Percentiles rank a stretch among this genome's conserved stretches.
These are phyloP conservation scores for Steinernema scapterisci DNA, from an alignment of 2,888 invertebrate species.

Conservation along the genomic window DNA sequence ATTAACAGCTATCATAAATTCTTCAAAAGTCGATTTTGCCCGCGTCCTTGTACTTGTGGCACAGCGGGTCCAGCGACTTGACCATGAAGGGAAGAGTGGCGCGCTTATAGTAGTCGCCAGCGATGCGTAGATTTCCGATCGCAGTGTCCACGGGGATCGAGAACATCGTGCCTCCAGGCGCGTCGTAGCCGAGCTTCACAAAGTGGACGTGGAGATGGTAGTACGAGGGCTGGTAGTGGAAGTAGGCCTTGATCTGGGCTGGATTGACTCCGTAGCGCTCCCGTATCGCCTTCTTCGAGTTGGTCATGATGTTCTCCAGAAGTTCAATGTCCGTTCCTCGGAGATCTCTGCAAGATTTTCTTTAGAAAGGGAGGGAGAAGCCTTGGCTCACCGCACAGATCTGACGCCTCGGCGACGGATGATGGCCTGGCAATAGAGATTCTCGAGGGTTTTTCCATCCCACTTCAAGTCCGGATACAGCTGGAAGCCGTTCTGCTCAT, in stretches of 20 bases:
- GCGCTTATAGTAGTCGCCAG: constrained; percentile 82
- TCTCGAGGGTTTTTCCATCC: constrained; percentile 80
- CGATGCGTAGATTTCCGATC: constrained; percentile 84
- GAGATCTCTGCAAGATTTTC: constrained; percentile 73
- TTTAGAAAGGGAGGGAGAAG: background rate
- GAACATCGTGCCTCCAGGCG: constrained; percentile 49
- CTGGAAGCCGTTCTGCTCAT: constrained; percentile 82
- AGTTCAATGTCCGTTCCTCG: constrained; percentile 79
- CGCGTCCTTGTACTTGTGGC: constrained; percentile 41
- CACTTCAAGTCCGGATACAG: constrained; percentile 93
- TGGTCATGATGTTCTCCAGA: constrained; percentile 79
- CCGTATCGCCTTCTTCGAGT: constrained; percentile 79
- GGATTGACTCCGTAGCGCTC: constrained; percentile 78
- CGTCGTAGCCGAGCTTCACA: constrained; percentile 50
- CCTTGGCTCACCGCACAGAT: constrained; percentile 75
- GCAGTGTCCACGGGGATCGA: constrained; percentile 78
- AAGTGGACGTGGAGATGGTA: constrained; percentile 90
- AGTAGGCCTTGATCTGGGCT: constrained; percentile 71
- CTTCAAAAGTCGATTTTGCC: constrained; percentile 35
- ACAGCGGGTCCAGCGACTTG: constrained; percentile 40
- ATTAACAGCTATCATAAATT: background rate
- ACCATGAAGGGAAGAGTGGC: constrained; percentile 78
- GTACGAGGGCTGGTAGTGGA: constrained; percentile 82
- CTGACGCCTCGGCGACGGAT: constrained; percentile 78
- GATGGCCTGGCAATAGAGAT: constrained; percentile 84